These are phyloP conservation scores for Urocynchramus pylzowi DNA, from an alignment of 2,113 vertebrate genomes.

Conservation along the genomic window DNA sequence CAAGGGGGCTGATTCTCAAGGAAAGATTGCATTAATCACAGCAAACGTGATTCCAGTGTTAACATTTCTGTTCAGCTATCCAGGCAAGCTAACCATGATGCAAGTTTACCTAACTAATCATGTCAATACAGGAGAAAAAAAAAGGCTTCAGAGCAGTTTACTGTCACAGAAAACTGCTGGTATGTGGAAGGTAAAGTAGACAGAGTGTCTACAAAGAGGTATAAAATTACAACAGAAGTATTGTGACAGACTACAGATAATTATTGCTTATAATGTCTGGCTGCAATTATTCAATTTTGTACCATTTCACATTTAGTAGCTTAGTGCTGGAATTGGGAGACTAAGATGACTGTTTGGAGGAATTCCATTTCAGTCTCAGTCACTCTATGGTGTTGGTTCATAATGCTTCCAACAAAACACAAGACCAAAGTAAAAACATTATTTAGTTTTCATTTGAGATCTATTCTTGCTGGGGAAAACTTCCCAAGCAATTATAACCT, in stretches of 20 bases:
- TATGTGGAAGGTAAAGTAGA: background rate
- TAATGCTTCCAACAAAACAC: background rate
- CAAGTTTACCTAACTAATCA: background rate
- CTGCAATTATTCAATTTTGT: background rate
- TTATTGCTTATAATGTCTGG: conserved; percentile 5
- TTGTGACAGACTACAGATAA: background rate
- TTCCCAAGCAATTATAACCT: background rate
- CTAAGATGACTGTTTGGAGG: background rate
- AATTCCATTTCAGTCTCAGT: background rate
- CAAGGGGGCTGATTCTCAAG: background rate
- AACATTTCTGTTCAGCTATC: conserved; percentile 17
- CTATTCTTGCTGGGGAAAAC: background rate
- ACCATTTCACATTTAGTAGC: background rate
- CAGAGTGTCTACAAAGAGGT: background rate
- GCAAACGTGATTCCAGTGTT: background rate
- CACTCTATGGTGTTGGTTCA: background rate
- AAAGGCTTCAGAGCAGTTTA: background rate
- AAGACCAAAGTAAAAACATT: background rate
- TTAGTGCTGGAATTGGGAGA: background rate
- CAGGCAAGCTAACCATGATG: background rate
- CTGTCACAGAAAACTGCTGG: background rate
- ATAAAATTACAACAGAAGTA: conserved; percentile 14
- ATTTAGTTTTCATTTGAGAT: background rate
- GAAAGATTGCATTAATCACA: conserved; percentile 31
- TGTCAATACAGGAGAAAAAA: fast-evolving